Percentiles rank a stretch among this genome's conserved stretches.
Conservation (phyloP, 2,113 vertebrate species). For the Myotis davidii region DNA sequence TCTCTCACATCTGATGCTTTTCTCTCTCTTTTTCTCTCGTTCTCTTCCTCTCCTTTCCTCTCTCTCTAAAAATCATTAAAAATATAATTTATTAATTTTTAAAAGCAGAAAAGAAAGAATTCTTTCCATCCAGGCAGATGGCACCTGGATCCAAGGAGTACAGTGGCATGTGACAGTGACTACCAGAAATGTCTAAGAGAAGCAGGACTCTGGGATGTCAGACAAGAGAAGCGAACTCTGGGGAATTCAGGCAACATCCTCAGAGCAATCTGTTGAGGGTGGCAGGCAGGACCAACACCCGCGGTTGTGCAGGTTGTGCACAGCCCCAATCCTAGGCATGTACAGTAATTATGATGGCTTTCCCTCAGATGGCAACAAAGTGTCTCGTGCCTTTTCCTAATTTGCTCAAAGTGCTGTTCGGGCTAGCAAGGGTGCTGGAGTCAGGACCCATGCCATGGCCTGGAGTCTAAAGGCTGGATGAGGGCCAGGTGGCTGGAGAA, state of each 20-base stretch:
- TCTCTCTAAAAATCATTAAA: not conserved
- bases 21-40: not conserved
- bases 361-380: slow-evolving; percentile 43
- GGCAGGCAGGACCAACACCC: not conserved
- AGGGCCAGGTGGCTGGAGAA: not conserved
- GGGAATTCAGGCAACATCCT: not conserved
- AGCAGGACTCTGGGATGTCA: not conserved
- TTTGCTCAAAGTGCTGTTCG: not conserved
- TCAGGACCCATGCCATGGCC: not conserved
- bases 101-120: not conserved
- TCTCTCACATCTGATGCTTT: not conserved
- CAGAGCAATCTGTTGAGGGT: not conserved
- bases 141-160: not conserved
- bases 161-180: not conserved
- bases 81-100: too few species aligned
- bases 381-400: not conserved
- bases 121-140: not conserved
- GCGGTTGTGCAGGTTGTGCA: not conserved
- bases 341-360: not conserved
- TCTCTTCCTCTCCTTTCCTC: too few species aligned
- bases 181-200: not conserved
- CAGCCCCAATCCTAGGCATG: not conserved
- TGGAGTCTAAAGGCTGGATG: not conserved
- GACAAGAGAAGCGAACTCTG: not conserved
- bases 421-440: not conserved